Evolutionary conservation across 2,113 vertebrate species (phyloP), one percentile per base, ranked within the genome.

Genomic region (Cinclus mexicanus): DNA sequence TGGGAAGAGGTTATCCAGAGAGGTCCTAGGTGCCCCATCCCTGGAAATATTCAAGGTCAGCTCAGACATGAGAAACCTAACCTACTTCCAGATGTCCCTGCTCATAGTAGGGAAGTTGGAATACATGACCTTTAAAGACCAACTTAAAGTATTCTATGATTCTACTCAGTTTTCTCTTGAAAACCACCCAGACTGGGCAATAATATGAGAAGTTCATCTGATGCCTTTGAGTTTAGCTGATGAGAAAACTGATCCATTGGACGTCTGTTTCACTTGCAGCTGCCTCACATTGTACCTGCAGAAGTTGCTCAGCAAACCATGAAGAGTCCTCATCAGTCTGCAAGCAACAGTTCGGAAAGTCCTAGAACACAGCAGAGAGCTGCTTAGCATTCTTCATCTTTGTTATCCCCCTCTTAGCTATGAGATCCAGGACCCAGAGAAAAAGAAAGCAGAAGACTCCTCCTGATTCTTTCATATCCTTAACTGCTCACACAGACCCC

Each of bases 271-370:
- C 28, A 6, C 68, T 55, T 56, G 56, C 37, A 83, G 57, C 17
- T 4, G 6, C 37, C 28, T 78, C 1, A 0, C 50, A 25, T 25
- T 57, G 91, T 96, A 99, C 99, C 99, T 99, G 99, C 80, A 99
- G 98, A 83, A 99, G 98, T 72, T 99, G 99, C 97, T 99, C 99
- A 93, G 99, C 99, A 44, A 99, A 99, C 77, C 99, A 99, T 96
- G 98, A 97, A 83, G 98, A 98, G 96, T 99, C 99, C 90, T 99
- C 99, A 46, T 99, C 98, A 96, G 98, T 99, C 97, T 99, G 99
- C 94, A 99, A 98, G 96, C 99, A 99, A 96, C 98, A 98, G 95
- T 99, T 99, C 75, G 99, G 98, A 96, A 99, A 99, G 96, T 99
- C 98, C 75, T 99, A 98, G 95, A 99, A 99, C 55, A 98, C 98